Conservation (phyloP, 2,888 invertebrate genomes). For the Cantharis lateralis region DNA sequence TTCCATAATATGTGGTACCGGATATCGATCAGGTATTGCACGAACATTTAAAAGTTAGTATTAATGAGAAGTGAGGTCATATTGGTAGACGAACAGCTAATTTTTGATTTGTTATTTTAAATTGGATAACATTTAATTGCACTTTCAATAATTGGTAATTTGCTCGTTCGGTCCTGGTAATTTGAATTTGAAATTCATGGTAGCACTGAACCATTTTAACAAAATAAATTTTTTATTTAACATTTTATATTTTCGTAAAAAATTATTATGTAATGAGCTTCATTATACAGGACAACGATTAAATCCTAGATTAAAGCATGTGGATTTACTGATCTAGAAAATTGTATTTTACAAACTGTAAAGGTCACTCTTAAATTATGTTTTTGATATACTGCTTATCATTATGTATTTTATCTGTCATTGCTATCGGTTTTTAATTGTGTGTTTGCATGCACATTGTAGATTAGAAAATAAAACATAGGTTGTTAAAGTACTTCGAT, state of each 20-base stretch:
- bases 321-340: not conserved
- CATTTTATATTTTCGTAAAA: not conserved
- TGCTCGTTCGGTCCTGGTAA: not conserved
- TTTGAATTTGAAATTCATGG: not conserved
- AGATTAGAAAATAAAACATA: constrained; percentile 12
- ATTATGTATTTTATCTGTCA: constrained; percentile 6
- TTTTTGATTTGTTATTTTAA: not conserved
- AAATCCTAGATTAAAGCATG: not conserved
- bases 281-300: not conserved
- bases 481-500: constrained; percentile 7
- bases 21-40: not conserved
- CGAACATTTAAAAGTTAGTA: no score
- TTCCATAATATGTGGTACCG: not conserved
- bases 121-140: not conserved
- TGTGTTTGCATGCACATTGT: constrained; percentile 6
- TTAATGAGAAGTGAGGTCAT: not conserved
- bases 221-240: no score
- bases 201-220: not conserved
- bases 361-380: constrained; percentile 2
- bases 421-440: constrained; percentile 18
- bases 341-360: not conserved
- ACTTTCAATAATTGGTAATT: not conserved
- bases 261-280: not conserved
- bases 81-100: not conserved
- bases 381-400: not conserved